phyloP scores from a whole-genome alignment of 2,888 invertebrate species.

The Rotaria sp. region DNA sequence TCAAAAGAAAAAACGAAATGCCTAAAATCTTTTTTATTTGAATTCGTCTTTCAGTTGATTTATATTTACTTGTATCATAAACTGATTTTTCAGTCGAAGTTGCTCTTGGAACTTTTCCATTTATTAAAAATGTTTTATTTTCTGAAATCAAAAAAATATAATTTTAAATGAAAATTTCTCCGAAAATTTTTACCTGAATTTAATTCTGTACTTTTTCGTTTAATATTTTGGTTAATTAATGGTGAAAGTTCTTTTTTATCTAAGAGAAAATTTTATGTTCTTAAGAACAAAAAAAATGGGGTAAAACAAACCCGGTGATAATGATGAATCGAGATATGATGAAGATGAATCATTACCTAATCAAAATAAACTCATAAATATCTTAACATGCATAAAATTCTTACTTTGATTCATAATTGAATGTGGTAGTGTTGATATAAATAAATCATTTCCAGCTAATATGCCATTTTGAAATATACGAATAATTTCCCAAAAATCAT shows the following conservation, averaged over 20 bases:
- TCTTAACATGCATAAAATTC: no score
- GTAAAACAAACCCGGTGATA: not conserved
- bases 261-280: not conserved
- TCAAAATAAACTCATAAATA: no score
- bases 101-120: not conserved
- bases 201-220: not conserved
- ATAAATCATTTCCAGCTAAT: not conserved
- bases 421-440: not conserved
- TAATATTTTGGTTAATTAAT: not conserved
- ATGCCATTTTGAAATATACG: not conserved
- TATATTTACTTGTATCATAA: not conserved
- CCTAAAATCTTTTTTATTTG: no score
- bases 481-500: slow-evolving; percentile 18
- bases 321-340: not conserved
- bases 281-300: no score
- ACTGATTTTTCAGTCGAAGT: not conserved
- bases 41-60: no score
- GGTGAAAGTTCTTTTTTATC: not conserved
- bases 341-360: not conserved
- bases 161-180: no score
- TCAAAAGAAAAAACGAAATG: no score
- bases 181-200: no score
- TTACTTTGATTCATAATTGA: not conserved
- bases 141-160: not conserved
- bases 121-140: not conserved